These are phyloP conservation scores for Biston betularia DNA, from an alignment of 2,888 invertebrate genomes.

Conservation along the genomic window DNA sequence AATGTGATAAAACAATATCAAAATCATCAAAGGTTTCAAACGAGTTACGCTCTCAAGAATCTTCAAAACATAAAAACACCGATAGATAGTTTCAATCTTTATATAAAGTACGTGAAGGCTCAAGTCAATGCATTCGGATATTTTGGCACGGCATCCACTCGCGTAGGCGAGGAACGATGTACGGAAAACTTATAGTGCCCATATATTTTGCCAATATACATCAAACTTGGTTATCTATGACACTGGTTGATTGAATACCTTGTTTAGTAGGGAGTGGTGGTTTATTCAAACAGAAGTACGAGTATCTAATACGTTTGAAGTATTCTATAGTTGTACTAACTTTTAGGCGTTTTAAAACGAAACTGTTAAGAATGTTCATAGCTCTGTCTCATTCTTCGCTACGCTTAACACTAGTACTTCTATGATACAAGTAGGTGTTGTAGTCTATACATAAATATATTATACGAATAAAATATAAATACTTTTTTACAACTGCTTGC, in stretches of 20 bases:
- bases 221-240: constrained; percentile 25
- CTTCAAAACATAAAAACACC: constrained; percentile 1
- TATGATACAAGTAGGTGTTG: no score
- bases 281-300: not conserved
- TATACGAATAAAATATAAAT: no score
- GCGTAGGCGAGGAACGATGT: constrained; percentile 45
- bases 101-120: constrained; percentile 50
- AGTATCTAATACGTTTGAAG: not conserved
- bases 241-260: constrained; percentile 18
- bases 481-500: no score
- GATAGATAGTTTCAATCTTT: constrained; percentile 28
- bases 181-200: constrained; percentile 41
- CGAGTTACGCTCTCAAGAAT: no score
- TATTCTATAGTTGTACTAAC: not conserved
- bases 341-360: not conserved
- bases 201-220: constrained; percentile 34
- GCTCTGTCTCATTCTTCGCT: not conserved
- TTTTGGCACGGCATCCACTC: constrained; percentile 54
- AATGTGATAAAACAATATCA: no score
- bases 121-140: constrained; percentile 49
- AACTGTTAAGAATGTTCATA: no score
- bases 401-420: not conserved
- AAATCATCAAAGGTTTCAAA: not conserved
- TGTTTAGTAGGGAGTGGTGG: not conserved
- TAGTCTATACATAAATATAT: no score